These are phyloP conservation scores for Eupelmus urozonus DNA, from an alignment of 2,888 invertebrate species.

Conservation along the genomic window DNA sequence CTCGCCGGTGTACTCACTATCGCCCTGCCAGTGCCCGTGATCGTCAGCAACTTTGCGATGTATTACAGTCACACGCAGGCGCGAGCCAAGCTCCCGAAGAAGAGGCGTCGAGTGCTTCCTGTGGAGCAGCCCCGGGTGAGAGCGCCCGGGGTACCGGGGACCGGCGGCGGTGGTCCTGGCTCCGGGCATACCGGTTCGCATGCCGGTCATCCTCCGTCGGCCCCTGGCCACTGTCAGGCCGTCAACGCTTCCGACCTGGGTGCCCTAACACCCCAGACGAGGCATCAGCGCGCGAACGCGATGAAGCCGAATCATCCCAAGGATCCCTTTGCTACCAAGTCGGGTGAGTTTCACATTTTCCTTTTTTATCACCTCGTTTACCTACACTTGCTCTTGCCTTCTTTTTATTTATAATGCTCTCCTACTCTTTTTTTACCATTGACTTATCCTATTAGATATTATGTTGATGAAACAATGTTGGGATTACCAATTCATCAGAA, in stretches of 20 bases:
- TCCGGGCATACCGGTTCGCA: too few relatives aligned
- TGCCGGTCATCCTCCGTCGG: slow-evolving; percentile 62
- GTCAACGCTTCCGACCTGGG: slow-evolving; percentile 64
- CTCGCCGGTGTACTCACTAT: slow-evolving; percentile 99
- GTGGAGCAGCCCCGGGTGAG: slow-evolving; percentile 88
- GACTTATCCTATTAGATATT: too few relatives aligned
- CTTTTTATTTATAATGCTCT: too few relatives aligned
- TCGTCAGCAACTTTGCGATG: slow-evolving; percentile 99
- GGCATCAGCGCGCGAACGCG: slow-evolving; percentile 90
- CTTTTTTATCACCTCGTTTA: too few relatives aligned
- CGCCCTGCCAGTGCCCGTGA: slow-evolving; percentile 99
- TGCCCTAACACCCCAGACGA: too few relatives aligned
- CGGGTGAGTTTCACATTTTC: slow-evolving; percentile 87
- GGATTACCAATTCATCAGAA: too few relatives aligned
- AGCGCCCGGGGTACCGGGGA: slow-evolving; percentile 76
- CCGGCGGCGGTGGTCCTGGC: slow-evolving; percentile 68
- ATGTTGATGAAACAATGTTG: too few relatives aligned
- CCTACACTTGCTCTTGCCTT: too few relatives aligned
- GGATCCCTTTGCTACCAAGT: slow-evolving; percentile 87
- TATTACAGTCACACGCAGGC: slow-evolving; percentile 97
- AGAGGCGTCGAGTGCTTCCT: slow-evolving; percentile 95
- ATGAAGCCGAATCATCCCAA: slow-evolving; percentile 92
- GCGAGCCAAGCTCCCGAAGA: slow-evolving; percentile 98
- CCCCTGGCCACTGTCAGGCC: slow-evolving; percentile 62
- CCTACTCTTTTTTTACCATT: too few relatives aligned